Evolutionary conservation across 64 coral and sea anemone species (phyloP).

Genomic region (Dendrophyllia cribrosa): DNA sequence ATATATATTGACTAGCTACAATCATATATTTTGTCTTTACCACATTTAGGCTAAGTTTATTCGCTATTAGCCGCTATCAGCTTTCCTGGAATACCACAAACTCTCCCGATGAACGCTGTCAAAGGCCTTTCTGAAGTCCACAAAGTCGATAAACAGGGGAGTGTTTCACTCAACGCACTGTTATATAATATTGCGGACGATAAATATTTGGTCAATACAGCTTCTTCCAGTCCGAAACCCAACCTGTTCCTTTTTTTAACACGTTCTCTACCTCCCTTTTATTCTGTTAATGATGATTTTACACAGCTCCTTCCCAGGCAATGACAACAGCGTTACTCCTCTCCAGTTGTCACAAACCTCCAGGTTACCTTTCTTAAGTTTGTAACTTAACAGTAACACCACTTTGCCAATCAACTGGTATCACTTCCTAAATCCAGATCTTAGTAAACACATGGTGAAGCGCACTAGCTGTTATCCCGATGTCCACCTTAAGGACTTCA

Average conservation of each 20-base stretch:
- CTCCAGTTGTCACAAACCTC: constrained; percentile 3
- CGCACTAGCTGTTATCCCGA: neutral
- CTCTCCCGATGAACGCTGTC: too few relatives aligned
- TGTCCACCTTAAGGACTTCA: constrained; percentile 1
- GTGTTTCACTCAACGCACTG: constrained; percentile 39
- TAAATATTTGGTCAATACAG: constrained; percentile 46
- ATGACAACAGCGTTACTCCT: constrained; percentile 19
- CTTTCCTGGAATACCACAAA: neutral
- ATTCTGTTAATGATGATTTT: constrained; percentile 38
- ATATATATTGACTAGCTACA: too few relatives aligned
- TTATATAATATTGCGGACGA: constrained; percentile 48
- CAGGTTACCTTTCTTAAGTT: constrained; percentile 6
- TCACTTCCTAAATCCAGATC: neutral
- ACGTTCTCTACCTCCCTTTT: constrained; percentile 9
- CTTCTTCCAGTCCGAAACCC: constrained; percentile 23
- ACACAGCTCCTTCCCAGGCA: constrained; percentile 8
- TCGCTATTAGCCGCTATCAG: constrained; percentile 4
- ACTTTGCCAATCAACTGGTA: neutral
- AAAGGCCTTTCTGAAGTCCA: constrained; percentile 50
- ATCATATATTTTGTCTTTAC: too few relatives aligned
- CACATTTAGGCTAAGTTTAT: too few relatives aligned
- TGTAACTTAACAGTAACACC: constrained; percentile 2
- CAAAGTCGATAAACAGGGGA: constrained; percentile 38
- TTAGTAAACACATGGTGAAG: neutral
- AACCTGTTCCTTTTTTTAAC: constrained; percentile 39